phyloP scores from a whole-genome alignment of 2,113 vertebrate genomes.

The Platanista minor region DNA sequence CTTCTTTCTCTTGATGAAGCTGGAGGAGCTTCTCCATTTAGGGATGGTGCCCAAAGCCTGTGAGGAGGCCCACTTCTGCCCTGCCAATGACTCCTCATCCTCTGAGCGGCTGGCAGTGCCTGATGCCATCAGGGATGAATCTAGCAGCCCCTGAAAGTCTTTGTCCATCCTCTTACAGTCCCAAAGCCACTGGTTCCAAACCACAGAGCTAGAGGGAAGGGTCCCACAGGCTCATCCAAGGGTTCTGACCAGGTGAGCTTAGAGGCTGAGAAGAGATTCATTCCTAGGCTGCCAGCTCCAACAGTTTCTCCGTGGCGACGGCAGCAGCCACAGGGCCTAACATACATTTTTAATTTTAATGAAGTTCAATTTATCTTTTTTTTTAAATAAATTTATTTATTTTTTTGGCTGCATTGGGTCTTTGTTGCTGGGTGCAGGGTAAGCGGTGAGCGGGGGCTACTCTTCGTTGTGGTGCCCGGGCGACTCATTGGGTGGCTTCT shows the following conservation, averaged over 20 bases:
- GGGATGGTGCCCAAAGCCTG: conserved; percentile 90
- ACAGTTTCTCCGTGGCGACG: conserved; percentile 46
- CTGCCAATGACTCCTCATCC: conserved; percentile 89
- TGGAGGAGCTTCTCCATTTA: conserved; percentile 94
- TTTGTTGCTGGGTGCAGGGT: too few relatives aligned
- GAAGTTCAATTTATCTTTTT: too few relatives aligned
- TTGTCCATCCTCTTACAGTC: conserved; percentile 29
- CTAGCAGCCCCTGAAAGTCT: conserved; percentile 78
- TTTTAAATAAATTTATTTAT: background rate
- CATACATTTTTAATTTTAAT: too few relatives aligned
- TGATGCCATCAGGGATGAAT: conserved; percentile 83
- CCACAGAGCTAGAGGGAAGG: conserved; percentile 57
- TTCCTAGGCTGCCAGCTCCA: conserved; percentile 69
- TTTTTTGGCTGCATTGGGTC: too few relatives aligned
- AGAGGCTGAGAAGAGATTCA: conserved; percentile 63
- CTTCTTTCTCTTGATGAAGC: conserved; percentile 98
- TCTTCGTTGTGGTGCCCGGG: too few relatives aligned
- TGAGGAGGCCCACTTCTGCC: conserved; percentile 87
- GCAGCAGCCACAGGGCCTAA: conserved; percentile 56
- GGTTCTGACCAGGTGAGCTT: conserved; percentile 53
- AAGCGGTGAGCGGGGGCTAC: too few relatives aligned
- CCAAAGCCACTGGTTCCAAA: conserved; percentile 67
- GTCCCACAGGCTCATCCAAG: conserved; percentile 66
- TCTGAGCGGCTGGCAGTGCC: conserved; percentile 90
- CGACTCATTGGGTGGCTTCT: too few relatives aligned